These are phyloP conservation scores for Tetragnatha montana DNA, from an alignment of 2,888 invertebrate genomes.

Conservation along the genomic window DNA sequence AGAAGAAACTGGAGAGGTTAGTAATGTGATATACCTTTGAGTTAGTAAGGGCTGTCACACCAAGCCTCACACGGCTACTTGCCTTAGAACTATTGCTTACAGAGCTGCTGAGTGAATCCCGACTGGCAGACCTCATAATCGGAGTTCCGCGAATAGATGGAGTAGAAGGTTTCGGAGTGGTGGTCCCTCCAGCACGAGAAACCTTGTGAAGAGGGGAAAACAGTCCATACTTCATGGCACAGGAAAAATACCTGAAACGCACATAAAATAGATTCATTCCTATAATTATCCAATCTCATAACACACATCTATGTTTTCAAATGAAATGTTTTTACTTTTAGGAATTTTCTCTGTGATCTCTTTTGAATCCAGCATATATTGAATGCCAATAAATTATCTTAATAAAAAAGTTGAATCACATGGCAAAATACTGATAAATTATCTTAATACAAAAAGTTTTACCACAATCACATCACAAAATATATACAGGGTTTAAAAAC, in stretches of 20 bases:
- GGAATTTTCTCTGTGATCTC: too few species aligned
- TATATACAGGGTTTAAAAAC: too few species aligned
- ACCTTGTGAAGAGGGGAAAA: slow-evolving; percentile 96
- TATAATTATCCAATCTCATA: too few species aligned
- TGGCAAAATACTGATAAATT: too few species aligned
- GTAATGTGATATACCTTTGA: slow-evolving; percentile 50
- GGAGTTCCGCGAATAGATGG: slow-evolving; percentile 42
- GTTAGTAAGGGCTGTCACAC: slow-evolving; percentile 70
- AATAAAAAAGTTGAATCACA: too few species aligned
- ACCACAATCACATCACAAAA: too few species aligned
- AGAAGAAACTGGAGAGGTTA: neutral
- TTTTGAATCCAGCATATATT: too few species aligned
- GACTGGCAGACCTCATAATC: slow-evolving; percentile 54
- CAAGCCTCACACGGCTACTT: slow-evolving; percentile 67
- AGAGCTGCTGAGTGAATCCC: slow-evolving; percentile 66
- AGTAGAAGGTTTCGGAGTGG: slow-evolving; percentile 3
- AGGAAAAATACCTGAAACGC: slow-evolving; percentile 89
- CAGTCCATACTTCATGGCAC: slow-evolving; percentile 91
- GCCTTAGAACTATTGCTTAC: slow-evolving; percentile 65
- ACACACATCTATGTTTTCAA: too few species aligned
- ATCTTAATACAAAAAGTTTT: too few species aligned
- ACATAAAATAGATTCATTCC: too few species aligned
- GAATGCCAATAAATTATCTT: too few species aligned
- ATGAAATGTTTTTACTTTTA: too few species aligned
- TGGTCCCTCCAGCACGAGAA: slow-evolving; percentile 53